A percentile compares a stretch with the other conserved stretches of the same genome.
Evolutionary conservation across 35 echinoderm and acorn worm species (phyloP).

Genomic region (Acanthaster planci): DNA sequence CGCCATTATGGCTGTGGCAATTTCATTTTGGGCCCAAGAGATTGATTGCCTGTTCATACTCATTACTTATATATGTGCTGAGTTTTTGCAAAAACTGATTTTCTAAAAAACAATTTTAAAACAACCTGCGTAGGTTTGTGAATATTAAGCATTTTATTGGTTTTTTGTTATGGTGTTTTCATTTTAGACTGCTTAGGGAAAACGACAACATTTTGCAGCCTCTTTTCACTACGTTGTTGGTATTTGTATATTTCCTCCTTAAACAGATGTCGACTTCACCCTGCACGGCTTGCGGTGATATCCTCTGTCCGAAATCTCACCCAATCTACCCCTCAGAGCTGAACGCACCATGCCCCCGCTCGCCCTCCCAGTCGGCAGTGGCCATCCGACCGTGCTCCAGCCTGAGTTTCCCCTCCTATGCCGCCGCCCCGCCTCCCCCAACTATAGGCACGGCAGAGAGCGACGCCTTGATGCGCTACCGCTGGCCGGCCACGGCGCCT

Average conservation of each 20-base stretch:
- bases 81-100: too few relatives aligned
- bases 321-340: not conserved
- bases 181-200: too few relatives aligned
- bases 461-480: constrained; percentile 20
- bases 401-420: not conserved
- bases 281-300: not conserved
- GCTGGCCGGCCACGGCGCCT: not conserved
- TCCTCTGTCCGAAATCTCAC: constrained; percentile 14
- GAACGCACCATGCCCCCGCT: not conserved
- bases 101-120: too few relatives aligned
- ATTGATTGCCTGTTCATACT: too few relatives aligned
- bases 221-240: not conserved
- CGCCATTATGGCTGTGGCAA: too few relatives aligned
- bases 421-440: not conserved
- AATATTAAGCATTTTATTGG: too few relatives aligned
- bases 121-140: too few relatives aligned
- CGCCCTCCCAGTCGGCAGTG: not conserved
- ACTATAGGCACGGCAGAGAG: not conserved
- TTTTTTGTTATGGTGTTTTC: too few relatives aligned
- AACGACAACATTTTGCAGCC: too few relatives aligned
- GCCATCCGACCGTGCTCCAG: not conserved
- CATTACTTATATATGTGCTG: too few relatives aligned
- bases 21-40: too few relatives aligned
- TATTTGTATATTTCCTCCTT: not conserved
- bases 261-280: not conserved